Conservation (phyloP, 2,888 invertebrate genomes). For the Tetropium fuscum region DNA sequence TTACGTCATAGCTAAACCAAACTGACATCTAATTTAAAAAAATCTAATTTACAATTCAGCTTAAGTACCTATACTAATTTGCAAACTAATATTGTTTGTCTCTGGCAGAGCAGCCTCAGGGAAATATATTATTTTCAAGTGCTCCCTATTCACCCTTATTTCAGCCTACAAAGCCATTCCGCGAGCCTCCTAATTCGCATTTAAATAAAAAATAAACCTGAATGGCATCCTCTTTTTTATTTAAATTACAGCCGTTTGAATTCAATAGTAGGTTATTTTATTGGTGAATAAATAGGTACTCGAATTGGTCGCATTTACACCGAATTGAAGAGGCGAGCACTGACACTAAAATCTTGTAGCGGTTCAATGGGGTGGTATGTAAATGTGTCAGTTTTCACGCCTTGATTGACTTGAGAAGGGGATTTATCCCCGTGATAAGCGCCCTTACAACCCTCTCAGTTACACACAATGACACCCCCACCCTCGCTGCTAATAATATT, state of each 20-base stretch:
- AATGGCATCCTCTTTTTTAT: constrained; percentile 11
- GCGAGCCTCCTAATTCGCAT: constrained; percentile 4
- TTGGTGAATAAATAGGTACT: constrained; percentile 39
- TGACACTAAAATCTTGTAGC: constrained; percentile 54
- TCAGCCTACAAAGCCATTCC: too few relatives aligned
- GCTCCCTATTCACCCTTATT: too few relatives aligned
- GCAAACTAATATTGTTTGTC: too few relatives aligned
- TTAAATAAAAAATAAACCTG: constrained; percentile 12
- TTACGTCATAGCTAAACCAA: too few relatives aligned
- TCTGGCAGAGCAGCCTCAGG: too few relatives aligned
- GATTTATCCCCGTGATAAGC: constrained; percentile 30
- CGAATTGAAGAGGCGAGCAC: constrained; percentile 39
- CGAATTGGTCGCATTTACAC: constrained; percentile 39
- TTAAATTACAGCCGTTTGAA: constrained; percentile 8
- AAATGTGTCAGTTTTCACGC: constrained; percentile 67
- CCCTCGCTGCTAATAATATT: constrained; percentile 53
- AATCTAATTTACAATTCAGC: too few relatives aligned
- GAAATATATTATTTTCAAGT: too few relatives aligned
- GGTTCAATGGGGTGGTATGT: constrained; percentile 63
- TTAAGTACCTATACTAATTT: too few relatives aligned
- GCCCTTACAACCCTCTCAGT: constrained; percentile 50
- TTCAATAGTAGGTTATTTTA: constrained; percentile 19
- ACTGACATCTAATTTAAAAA: too few relatives aligned
- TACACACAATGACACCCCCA: constrained; percentile 52
- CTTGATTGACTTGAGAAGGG: constrained; percentile 62